Conservation (phyloP, 2,113 vertebrate genomes). For the Pimephales promelas region DNA sequence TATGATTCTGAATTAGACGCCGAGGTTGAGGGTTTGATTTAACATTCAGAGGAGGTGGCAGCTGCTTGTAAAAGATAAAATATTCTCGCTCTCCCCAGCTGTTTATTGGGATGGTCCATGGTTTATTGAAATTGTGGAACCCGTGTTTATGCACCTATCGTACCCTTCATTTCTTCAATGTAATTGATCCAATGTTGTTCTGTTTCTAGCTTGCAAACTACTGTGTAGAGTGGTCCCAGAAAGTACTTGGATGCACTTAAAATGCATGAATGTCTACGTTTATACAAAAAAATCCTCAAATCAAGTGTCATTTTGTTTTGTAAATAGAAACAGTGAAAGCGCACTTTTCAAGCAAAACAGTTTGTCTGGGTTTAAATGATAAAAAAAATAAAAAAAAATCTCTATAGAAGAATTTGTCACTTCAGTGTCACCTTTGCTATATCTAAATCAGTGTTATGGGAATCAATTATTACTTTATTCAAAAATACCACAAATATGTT, state of each 20-base stretch:
- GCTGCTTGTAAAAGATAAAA: slow-evolving; percentile 56
- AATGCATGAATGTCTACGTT: background rate
- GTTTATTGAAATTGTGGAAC: slow-evolving; percentile 52
- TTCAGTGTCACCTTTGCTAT: no score
- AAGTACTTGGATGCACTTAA: background rate
- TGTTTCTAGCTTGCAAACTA: background rate
- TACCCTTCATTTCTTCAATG: slow-evolving; percentile 36
- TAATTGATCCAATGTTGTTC: background rate
- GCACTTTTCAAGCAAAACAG: no score
- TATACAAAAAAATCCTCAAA: background rate
- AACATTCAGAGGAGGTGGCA: slow-evolving; percentile 56
- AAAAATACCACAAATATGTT: no score
- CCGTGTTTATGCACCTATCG: slow-evolving; percentile 19
- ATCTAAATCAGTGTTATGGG: no score
- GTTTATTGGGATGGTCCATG: slow-evolving; percentile 51
- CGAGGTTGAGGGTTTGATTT: slow-evolving; percentile 58
- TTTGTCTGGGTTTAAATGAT: no score
- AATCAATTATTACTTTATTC: no score
- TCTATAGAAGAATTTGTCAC: no score
- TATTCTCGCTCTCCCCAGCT: slow-evolving; percentile 50
- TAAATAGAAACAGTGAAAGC: no score
- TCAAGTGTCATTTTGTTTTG: background rate
- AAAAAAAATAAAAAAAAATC: no score
- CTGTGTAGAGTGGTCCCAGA: background rate
- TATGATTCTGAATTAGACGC: slow-evolving; percentile 63